phyloP scores from a whole-genome alignment of 1,140 invertebrate species.

The Drosophila albomicans region DNA sequence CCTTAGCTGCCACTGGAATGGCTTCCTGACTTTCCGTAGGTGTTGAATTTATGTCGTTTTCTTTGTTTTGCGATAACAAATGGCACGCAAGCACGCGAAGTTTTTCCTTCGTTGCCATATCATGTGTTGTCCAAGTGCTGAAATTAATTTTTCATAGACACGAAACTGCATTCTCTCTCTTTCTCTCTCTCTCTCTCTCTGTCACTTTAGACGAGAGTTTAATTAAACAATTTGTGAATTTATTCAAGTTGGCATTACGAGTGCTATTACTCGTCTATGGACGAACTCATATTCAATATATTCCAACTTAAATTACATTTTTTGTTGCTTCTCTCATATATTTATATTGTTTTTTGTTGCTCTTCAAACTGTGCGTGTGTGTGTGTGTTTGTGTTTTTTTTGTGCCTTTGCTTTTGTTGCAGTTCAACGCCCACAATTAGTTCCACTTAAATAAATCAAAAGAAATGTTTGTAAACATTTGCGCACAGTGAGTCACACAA shows the following conservation, averaged over 20 bases:
- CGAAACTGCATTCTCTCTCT: constrained; percentile 39
- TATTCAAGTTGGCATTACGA: constrained; percentile 26
- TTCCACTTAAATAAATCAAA: constrained; percentile 83
- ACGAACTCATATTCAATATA: constrained; percentile 51
- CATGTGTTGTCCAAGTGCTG: constrained; percentile 45
- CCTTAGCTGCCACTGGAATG: neutral
- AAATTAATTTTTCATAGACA: constrained; percentile 77
- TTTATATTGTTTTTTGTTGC: constrained; percentile 44
- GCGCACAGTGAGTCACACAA: constrained; percentile 14
- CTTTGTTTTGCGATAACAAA: constrained; percentile 67
- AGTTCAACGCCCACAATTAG: constrained; percentile 83
- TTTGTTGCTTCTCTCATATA: constrained; percentile 18
- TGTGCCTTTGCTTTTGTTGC: constrained; percentile 55
- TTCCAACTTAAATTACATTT: constrained; percentile 42
- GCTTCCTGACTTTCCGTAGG: constrained; percentile 44
- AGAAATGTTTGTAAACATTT: constrained; percentile 58
- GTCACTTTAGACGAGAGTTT: constrained; percentile 58
- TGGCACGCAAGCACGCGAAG: constrained; percentile 68
- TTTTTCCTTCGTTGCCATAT: constrained; percentile 26
- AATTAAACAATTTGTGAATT: constrained; percentile 73
- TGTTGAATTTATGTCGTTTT: constrained; percentile 74
- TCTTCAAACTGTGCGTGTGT: constrained; percentile 29
- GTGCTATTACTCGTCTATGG: constrained; percentile 31
- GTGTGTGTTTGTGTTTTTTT: constrained; percentile 39
- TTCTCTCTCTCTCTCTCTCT: neutral